phyloP scores from a whole-genome alignment of 1,140 invertebrate genomes.

The Drosophila leontia region DNA sequence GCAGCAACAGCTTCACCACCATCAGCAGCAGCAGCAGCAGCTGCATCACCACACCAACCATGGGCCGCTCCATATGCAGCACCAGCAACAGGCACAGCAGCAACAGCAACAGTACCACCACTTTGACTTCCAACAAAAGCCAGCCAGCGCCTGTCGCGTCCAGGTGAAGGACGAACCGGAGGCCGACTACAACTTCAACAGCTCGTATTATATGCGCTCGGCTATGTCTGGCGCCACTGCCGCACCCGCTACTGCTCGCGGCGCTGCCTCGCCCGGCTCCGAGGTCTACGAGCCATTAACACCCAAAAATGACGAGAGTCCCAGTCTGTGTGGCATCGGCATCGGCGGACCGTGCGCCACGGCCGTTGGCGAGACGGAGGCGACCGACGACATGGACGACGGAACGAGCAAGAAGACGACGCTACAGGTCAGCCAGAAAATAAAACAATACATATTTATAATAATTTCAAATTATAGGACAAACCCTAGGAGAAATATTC shows the following conservation, averaged over 20 bases:
- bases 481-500: neutral
- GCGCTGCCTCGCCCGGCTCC: slow-evolving; percentile 73
- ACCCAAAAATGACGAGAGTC: slow-evolving; percentile 83
- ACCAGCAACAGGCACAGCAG: slow-evolving; percentile 38
- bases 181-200: slow-evolving; percentile 75
- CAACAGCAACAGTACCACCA: slow-evolving; percentile 65
- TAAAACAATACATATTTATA: no score
- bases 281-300: slow-evolving; percentile 82
- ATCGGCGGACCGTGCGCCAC: slow-evolving; percentile 58
- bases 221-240: slow-evolving; percentile 41
- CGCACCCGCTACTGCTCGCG: slow-evolving; percentile 29
- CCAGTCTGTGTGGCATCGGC: slow-evolving; percentile 75
- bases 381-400: slow-evolving; percentile 75
- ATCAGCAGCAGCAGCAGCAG: slow-evolving; percentile 34
- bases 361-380: slow-evolving; percentile 64
- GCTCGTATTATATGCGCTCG: slow-evolving; percentile 76
- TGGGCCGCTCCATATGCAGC: slow-evolving; percentile 41
- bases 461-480: neutral
- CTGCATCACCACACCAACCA: slow-evolving; percentile 40
- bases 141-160: slow-evolving; percentile 52
- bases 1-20: slow-evolving; percentile 31
- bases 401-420: slow-evolving; percentile 75
- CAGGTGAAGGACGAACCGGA: slow-evolving; percentile 71
- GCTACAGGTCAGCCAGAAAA: slow-evolving; percentile 67
- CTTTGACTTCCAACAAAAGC: slow-evolving; percentile 64